Evolutionary conservation across 2,113 vertebrate species (phyloP).

Genomic region (Eclectus roratus): DNA sequence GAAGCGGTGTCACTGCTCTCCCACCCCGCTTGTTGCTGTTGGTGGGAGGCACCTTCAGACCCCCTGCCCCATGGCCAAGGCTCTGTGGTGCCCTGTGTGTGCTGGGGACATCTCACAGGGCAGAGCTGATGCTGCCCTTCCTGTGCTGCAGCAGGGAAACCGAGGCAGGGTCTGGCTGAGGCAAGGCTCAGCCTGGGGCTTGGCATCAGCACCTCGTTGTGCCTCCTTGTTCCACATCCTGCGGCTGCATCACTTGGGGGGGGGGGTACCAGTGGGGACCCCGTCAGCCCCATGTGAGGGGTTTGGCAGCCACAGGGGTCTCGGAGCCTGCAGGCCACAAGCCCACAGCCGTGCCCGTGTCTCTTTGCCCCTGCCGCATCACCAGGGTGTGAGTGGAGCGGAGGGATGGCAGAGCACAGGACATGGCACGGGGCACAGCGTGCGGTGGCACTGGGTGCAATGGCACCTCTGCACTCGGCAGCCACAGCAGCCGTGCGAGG

Average conservation of each 20-base stretch:
- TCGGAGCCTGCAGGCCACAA: not conserved
- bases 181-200: not conserved
- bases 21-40: accelerated
- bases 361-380: accelerated
- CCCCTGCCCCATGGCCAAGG: accelerated
- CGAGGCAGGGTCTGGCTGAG: not conserved
- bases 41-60: not conserved
- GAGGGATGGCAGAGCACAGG: not conserved
- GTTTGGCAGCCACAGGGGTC: not conserved
- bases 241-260: accelerated
- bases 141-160: not conserved
- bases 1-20: not conserved
- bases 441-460: not conserved
- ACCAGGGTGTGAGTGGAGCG: accelerated
- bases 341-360: not conserved
- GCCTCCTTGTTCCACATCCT: not conserved
- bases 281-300: accelerated
- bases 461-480: not conserved
- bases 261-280: not conserved
- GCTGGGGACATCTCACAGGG: accelerated
- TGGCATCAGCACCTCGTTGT: accelerated
- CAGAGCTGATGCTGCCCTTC: not conserved
- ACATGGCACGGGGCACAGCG: not conserved
- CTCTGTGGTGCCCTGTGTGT: accelerated
- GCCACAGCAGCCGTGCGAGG: accelerated